These are phyloP conservation scores for Zophobas atratus DNA, from an alignment of 1,140 invertebrate species.

Conservation along the genomic window DNA sequence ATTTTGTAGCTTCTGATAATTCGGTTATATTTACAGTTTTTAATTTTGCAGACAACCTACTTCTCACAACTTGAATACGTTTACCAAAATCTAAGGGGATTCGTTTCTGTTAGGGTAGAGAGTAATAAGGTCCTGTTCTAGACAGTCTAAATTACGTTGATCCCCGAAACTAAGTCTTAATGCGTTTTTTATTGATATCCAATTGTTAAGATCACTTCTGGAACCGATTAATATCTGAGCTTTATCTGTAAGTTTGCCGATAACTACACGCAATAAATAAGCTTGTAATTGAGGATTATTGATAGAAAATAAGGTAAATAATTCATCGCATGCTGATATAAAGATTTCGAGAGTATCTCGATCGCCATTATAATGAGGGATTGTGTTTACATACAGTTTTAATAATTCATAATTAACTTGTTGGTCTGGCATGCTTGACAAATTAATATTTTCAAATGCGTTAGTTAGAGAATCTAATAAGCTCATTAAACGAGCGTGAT, in stretches of 20 bases:
- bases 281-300: conserved; percentile 1
- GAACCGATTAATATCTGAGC: conserved; percentile 39
- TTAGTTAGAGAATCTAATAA: not conserved
- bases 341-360: conserved; percentile 47
- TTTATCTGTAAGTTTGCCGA: conserved; percentile 49
- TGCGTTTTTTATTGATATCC: conserved; percentile 32
- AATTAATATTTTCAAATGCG: conserved; percentile 8
- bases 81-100: conserved; percentile 38
- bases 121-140: conserved; percentile 23
- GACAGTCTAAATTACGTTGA: conserved; percentile 13
- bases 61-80: conserved; percentile 4
- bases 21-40: not conserved
- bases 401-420: conserved; percentile 47
- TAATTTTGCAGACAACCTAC: conserved; percentile 20
- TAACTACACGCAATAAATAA: conserved; percentile 46
- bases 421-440: not conserved
- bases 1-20: not conserved
- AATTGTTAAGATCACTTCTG: conserved; percentile 43
- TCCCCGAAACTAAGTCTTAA: conserved; percentile 23
- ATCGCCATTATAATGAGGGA: conserved; percentile 48
- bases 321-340: conserved; percentile 41
- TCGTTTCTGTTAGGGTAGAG: conserved; percentile 31
- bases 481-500: not conserved
- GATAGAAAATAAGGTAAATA: conserved; percentile 26
- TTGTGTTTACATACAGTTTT: conserved; percentile 40